These are phyloP conservation scores for Caradrina clavipalpis DNA, from an alignment of 2,888 invertebrate species.

Conservation along the genomic window DNA sequence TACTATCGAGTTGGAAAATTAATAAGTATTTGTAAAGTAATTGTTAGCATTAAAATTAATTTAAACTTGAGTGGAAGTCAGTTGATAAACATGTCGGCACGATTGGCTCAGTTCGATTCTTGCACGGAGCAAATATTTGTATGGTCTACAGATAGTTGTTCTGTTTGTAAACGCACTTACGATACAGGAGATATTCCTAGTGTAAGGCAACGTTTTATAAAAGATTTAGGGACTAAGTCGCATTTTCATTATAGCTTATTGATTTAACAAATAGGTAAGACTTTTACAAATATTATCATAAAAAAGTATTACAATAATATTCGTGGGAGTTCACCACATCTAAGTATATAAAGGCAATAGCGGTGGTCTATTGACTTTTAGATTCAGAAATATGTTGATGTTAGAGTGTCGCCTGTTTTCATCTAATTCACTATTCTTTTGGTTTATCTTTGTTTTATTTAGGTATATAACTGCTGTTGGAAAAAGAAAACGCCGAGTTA, in stretches of 20 bases:
- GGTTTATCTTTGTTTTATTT: not conserved
- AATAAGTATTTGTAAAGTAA: not conserved
- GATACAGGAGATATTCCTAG: no score
- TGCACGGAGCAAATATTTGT: no score
- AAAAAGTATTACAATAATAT: not conserved
- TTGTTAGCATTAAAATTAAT: constrained; percentile 10
- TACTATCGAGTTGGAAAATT: constrained; percentile 8
- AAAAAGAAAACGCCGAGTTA: no score
- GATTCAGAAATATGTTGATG: constrained; percentile 26
- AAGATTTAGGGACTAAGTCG: no score
- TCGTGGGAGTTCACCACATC: not conserved
- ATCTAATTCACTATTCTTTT: not conserved
- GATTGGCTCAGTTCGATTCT: no score
- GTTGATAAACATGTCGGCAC: not conserved
- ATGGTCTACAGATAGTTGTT: no score
- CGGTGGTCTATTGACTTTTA: constrained; percentile 30
- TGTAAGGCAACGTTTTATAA: no score
- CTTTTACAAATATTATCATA: not conserved
- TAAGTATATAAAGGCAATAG: not conserved
- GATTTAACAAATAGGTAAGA: no score
- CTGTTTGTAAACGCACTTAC: no score
- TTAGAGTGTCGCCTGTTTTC: constrained; percentile 4
- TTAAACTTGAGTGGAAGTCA: not conserved
- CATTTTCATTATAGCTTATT: no score
- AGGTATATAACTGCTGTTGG: no score